Evolutionary conservation across 2,888 invertebrate genomes (phyloP), one percentile per base, ranked within the genome.

Genomic region (Gnatocerus cornutus): DNA sequence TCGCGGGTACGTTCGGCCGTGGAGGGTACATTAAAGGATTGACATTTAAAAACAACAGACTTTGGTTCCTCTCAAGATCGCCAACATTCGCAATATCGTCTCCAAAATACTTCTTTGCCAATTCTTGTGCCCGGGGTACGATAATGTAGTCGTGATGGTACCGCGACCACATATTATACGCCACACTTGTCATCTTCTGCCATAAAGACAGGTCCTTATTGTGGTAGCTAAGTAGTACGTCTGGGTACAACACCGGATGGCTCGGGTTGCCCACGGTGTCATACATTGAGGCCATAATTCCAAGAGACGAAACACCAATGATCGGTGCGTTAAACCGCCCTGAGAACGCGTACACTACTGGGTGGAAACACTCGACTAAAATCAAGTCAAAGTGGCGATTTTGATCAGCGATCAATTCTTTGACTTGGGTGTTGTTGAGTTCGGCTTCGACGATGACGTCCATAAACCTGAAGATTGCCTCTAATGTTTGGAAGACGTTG

Each of bases 31-130:
- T 73, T 45, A 82, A 73, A 0, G 81, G 81, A 75, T 83, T 83
- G 1, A 75, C 78, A 58, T 81, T 81, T 14, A 81, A 63, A 67
- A 84, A 79, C 10, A 82, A 50, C 66, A 82, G 69, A 66, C 82
- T 83, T 14, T 81, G 75, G 70, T 82, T 82, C 62, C 71, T 76
- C 55, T 81, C 80, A 2, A 83, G 75, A 6, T 83, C 82, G 2
- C 71, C 75, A 7, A 84, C 59, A 58, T 82, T 82, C 33, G 82
- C 73, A 70, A 74, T 65, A 68, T 81, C 75, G n/a, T 78, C 65
- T 0, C 84, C 83, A 10, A 85, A 78, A 73, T 83, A 82, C 66
- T 76, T 78, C 43, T 72, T 77, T 1, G 79, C 79, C 10, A 83
- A 66, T 68, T 72, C 30, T 59, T 72, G 55, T 65, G 83, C 80